Base-by-base conservation (phyloP, 53 echinoderm and acorn worm genomes). In the Pentamera pediparva region DNA sequence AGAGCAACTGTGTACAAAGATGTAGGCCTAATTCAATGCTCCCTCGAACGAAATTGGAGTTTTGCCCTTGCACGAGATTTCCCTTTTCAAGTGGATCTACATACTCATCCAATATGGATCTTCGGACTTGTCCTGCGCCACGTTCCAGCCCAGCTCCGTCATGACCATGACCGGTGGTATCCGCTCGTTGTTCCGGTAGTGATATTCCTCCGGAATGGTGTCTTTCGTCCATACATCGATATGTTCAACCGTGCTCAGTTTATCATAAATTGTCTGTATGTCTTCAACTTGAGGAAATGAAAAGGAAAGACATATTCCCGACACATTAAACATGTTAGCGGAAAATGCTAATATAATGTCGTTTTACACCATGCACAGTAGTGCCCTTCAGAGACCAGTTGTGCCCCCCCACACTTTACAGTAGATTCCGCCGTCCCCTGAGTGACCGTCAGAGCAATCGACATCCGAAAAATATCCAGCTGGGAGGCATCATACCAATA, bases 141-240 rank as follows among this genome's bases (percentile, higher is more conserved):
- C 82, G 13, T 79, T 70, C 95, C 95, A 95, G 25, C 91, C 87
- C 40, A 81, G 79, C 9, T 95, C 65, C 25, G 85, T 88, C 51
- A 91, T 76, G 34, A 85, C 36, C 1, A 95, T 35, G 25, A 95
- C 91, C 12, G 95, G 90, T 30, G 89, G 62, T 40, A 95, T 91
- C 4, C 87, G 85, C 32, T 53, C 62, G 62, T 88, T 82, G 85
- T 91, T 59, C 18, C 35, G 39, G 79, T 95, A 95, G 63, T 95
- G 90, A 45, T 76, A 87, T 5, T 47, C 15, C 0, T 78, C 30
- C 0, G 95, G 95, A 31, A 95, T 87, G 20, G 78, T 78, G 25
- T 91, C 90, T 31, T 91, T 91, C 24, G 69, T 18, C 56, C 74
- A 95, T 2, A 75, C 95, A 3, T 33, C 59, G 57, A 91, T 62